A percentile compares a stretch with the other conserved stretches of the same genome.
Conservation (phyloP, 2,888 invertebrate species). For the Muscina levida region DNA sequence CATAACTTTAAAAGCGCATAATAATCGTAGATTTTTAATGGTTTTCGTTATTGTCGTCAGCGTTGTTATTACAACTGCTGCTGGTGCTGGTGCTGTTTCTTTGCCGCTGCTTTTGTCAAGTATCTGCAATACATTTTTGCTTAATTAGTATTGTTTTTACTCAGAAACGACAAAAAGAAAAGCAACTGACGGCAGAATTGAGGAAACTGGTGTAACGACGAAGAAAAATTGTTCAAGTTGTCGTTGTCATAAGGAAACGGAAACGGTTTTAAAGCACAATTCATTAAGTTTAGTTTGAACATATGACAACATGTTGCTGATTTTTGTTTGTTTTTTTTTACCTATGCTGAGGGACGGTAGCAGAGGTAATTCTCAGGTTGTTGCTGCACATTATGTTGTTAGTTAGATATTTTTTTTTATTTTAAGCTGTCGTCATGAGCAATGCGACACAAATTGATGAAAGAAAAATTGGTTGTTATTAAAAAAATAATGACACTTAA, state of each 20-base stretch:
- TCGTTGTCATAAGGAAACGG: constrained; percentile 4
- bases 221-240: constrained; percentile 7
- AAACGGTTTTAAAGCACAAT: not conserved
- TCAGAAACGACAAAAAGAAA: not conserved
- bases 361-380: too few species aligned
- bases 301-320: not conserved
- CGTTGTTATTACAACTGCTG: constrained; percentile 16
- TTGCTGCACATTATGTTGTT: too few species aligned
- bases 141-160: constrained; percentile 25
- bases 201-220: not conserved
- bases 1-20: constrained; percentile 40
- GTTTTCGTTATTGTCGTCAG: constrained; percentile 31
- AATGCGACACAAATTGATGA: too few species aligned
- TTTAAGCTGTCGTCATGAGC: too few species aligned
- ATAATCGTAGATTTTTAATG: constrained; percentile 33
- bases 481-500: too few species aligned
- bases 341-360: not conserved
- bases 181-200: too few species aligned
- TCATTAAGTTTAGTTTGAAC: not conserved
- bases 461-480: too few species aligned
- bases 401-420: too few species aligned
- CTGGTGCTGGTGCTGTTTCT: constrained; percentile 5
- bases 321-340: not conserved
- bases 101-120: constrained; percentile 3
- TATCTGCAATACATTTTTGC: constrained; percentile 38